Evolutionary conservation across 2,797 vertebrate species (phyloP), one percentile per base, ranked within the genome.

Genomic region (Rhynchotus rufescens): DNA sequence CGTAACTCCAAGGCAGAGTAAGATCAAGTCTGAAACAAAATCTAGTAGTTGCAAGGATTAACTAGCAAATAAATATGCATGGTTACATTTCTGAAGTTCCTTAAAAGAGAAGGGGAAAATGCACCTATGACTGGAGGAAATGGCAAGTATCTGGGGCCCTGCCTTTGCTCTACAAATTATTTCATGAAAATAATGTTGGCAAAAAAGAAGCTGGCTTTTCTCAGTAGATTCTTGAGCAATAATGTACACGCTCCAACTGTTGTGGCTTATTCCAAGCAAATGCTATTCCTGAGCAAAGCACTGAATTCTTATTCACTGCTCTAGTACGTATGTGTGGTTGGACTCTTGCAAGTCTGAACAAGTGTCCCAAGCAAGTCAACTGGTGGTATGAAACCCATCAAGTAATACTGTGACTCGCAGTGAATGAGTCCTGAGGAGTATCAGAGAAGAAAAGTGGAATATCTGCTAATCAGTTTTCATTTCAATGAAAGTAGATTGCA

Each of bases 311-410:
- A 15, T 49, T 65, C 3, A 4, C 21, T 75, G 15, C 23, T 52
- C 36, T 47, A 45, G 40, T 0, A 1, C 14, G 2, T 14, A 17
- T 10, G 17, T 47, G 32, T 34, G 75, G 56, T 6, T 20, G 47
- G 45, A 23, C 30, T 76, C 34, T n/a, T 40, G 30, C 36, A 36
- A 36, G 36, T 36, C 36, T 10, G 9, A 36, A 36, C 36, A 36
- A 36, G 36, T 36, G 36, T 36, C 36, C 9, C 9, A 11, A 85
- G 36, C 40, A 73, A 68, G 44, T 26, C 26, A n/a, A 3, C 1
- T 28, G 15, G 20, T 25, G 61, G 21, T 16, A 13, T 57, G 76
- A 73, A 72, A 22, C 14, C 10, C 54, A n/a, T 45, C 28, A 67
- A 61, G 13, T 23, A 80, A 21, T 40, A 45, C 13, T 56, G 6